phyloP scores from a whole-genome alignment of 2,113 vertebrate species.

The Elachura formosa region DNA sequence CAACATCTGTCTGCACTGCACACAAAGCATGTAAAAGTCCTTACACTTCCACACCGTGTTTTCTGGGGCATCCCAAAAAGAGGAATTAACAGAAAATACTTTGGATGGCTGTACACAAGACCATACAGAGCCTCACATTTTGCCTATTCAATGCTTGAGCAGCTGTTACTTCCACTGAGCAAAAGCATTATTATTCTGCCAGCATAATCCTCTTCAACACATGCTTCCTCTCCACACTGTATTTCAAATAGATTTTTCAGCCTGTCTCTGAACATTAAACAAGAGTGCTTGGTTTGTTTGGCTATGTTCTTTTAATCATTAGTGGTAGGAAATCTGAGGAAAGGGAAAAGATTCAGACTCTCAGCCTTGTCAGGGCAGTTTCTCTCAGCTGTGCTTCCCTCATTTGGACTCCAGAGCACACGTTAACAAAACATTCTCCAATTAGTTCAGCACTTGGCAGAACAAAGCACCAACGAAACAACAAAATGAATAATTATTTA shows the following conservation, averaged over 20 bases:
- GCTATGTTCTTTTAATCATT: neutral
- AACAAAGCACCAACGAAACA: constrained; percentile 10
- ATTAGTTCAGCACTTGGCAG: constrained; percentile 15
- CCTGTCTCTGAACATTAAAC: constrained; percentile 2
- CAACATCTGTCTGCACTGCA: neutral
- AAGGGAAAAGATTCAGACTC: neutral
- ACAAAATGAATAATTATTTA: constrained; percentile 54
- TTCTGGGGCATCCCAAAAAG: neutral
- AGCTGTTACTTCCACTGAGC: neutral
- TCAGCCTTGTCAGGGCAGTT: constrained; percentile 27
- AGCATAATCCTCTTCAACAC: neutral
- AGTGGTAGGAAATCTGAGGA: neutral
- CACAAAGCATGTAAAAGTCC: neutral
- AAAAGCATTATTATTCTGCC: neutral
- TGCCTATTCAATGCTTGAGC: neutral
- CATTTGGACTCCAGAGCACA: neutral
- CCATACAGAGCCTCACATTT: neutral
- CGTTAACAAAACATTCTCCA: neutral
- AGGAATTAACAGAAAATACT: neutral
- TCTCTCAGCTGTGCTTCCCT: neutral
- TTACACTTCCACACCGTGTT: fast-evolving
- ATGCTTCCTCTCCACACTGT: neutral
- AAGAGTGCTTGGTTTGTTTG: neutral
- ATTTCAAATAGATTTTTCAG: constrained; percentile 8
- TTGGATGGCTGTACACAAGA: neutral